Evolutionary conservation across 2,113 vertebrate species (phyloP), one percentile per base, ranked within the genome.

Genomic region (Ptyas mucosa): DNA sequence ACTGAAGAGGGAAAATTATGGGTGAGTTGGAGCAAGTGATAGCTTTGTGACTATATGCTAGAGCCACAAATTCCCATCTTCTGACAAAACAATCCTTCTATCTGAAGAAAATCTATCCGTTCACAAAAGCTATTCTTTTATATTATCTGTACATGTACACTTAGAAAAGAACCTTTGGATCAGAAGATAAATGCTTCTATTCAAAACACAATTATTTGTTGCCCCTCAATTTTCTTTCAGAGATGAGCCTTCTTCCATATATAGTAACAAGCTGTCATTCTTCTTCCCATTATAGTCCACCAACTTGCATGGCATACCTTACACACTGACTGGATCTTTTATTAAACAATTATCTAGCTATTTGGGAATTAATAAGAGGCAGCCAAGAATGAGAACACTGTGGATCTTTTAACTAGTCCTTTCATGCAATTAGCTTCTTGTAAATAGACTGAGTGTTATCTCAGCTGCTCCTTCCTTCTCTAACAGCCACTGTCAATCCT

Each of bases 391-490:
- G 55, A 64, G 6, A 92, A 92, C 49, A 52, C 58, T 91, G 85
- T 61, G 34, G 29, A 34, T 64, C 46, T 87, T 49, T 91, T 53
- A 57, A 46, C 18, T 12, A 14, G 43, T 85, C n/a, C 14, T 90
- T 93, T 26, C 61, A 34, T 75, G 34, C 49, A 20, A n/a, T 91
- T 75, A 1, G 51, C 20, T 26, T 55, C 34, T 88, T 51, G 20
- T 89, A n/a, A 81, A 88, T 39, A 55, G 4, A 20, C 21, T 75
- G 9, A 57, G 3, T 54, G 34, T 81, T 85, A 85, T 55, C 87
- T 89, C 91, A 92, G 86, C 90, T 75, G 61, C 34, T 91, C 86
- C 5, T 57, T 89, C 61, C 86, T 91, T 23, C 9, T 52, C 89
- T 88, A 53, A 88, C 49, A 49, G 88, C 53, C 23, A 69, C 18